phyloP scores from a whole-genome alignment of 1,140 invertebrate species.

The Thalassaphorura encarpata region DNA sequence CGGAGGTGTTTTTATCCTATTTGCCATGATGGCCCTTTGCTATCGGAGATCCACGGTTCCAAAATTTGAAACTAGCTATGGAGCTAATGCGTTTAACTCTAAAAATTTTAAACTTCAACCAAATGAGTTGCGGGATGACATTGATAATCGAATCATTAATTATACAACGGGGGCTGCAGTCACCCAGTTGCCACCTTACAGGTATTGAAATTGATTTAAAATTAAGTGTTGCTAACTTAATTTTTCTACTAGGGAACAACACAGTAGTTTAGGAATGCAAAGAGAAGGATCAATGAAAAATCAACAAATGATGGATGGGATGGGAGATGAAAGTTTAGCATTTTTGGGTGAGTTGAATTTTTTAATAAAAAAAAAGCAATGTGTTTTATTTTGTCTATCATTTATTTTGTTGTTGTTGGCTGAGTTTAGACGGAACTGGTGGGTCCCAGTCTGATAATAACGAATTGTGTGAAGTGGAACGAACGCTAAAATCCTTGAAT shows the following conservation, averaged over 20 bases:
- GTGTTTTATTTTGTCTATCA: no score
- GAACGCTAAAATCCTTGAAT: constrained; percentile 72
- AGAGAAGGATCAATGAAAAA: constrained; percentile 33
- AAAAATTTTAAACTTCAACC: constrained; percentile 26
- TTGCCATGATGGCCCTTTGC: constrained; percentile 96
- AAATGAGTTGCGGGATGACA: constrained; percentile 21
- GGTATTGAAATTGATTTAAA: constrained; percentile 9
- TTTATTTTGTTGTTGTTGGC: no score
- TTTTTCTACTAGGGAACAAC: constrained; percentile 28
- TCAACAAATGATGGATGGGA: constrained; percentile 19
- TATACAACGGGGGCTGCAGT: no score
- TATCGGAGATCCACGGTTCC: constrained; percentile 51
- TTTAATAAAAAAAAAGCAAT: no score
- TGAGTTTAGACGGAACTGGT: no score
- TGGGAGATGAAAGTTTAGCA: constrained; percentile 32
- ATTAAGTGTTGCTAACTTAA: no score
- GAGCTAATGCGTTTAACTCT: constrained; percentile 29
- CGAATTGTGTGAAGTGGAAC: constrained; percentile 44
- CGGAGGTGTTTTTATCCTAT: constrained; percentile 95
- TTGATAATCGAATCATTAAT: constrained; percentile 32
- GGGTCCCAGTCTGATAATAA: constrained; percentile 61
- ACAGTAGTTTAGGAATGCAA: constrained; percentile 25
- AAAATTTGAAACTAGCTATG: constrained; percentile 20
- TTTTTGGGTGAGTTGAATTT: constrained; percentile 33
- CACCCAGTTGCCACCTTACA: constrained; percentile 32